Evolutionary conservation across 2,888 invertebrate genomes (phyloP), one percentile per base, ranked within the genome.

Genomic region (Tuberolachnus salignus): DNA sequence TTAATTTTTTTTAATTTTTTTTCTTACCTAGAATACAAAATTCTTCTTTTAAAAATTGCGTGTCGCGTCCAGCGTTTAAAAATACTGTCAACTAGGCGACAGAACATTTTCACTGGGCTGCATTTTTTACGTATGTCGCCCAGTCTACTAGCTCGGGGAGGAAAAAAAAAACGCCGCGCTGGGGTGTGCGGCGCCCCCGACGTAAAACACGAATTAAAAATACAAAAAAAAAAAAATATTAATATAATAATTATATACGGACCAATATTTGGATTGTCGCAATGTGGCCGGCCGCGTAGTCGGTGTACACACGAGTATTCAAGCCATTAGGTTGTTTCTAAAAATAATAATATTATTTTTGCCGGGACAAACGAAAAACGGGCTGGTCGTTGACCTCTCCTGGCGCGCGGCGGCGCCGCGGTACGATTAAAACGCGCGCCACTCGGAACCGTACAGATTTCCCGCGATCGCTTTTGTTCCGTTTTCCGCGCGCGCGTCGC

Each of bases 311-410:
- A 26, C 42, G 8, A 19, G 10, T 49, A 67, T 70, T 55, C 11
- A 71, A 44, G 46, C 23, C 13, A 71, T 46, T 23, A 23, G 26
- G 57, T 26, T 57, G 23, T 59, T 59, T 71, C 71, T 71, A 71
- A 71, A 71, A 71, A 71, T 71, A 71, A 70, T 57, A 70, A 71
- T 23, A 71, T 71, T 59, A 71, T 46, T 57, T 71, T 59, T 13
- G 59, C 26, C 59, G 26, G 71, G 71, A 71, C 71, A 23, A 70
- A 71, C 44, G 46, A 46, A 71, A 71, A 71, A 57, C 71, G 71
- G 44, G 59, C 57, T 8, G 71, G 71, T 71, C 42, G 57, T 71
- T 46, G 71, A 71, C 71, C 71, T 59, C 57, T 59, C 42, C 3
- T 21, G 19, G 10, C 21, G 55, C 13, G 10, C 8, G n/a, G 49